phyloP scores from a whole-genome alignment of 2,113 vertebrate species.

The Peromyscus polionotus region DNA sequence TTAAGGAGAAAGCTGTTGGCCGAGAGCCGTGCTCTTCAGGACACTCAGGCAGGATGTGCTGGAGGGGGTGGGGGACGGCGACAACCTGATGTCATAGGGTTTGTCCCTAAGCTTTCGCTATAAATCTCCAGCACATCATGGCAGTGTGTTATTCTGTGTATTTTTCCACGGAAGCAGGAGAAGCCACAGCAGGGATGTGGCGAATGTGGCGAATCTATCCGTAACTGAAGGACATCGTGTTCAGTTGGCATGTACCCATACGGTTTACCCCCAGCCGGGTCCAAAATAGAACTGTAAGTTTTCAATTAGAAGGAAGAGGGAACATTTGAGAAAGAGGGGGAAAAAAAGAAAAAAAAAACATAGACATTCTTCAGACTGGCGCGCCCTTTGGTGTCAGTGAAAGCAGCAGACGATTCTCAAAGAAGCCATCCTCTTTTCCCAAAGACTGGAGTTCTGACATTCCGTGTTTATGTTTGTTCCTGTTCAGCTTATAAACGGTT shows the following conservation, averaged over 20 bases:
- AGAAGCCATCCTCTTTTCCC: background rate
- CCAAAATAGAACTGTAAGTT: slow-evolving; percentile 48
- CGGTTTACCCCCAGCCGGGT: background rate
- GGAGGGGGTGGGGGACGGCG: background rate
- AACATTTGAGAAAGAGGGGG: background rate
- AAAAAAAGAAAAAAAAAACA: background rate
- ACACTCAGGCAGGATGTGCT: background rate
- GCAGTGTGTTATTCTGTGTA: background rate
- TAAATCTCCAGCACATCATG: background rate
- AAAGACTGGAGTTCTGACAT: background rate
- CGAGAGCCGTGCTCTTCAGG: background rate
- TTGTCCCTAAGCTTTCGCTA: background rate
- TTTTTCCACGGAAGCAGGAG: slow-evolving; percentile 8
- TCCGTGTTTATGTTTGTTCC: slow-evolving; percentile 2
- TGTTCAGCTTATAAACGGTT: slow-evolving; percentile 53
- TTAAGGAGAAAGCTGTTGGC: background rate
- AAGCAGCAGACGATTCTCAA: background rate
- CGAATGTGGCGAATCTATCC: background rate
- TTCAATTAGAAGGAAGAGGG: slow-evolving; percentile 41
- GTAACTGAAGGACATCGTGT: background rate
- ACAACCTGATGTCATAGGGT: background rate
- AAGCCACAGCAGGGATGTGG: background rate
- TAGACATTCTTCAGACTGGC: background rate
- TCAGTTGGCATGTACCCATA: background rate
- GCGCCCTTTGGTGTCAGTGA: background rate